These are phyloP conservation scores for Labeo rohita DNA, from an alignment of 2,113 vertebrate genomes.

Conservation along the genomic window DNA sequence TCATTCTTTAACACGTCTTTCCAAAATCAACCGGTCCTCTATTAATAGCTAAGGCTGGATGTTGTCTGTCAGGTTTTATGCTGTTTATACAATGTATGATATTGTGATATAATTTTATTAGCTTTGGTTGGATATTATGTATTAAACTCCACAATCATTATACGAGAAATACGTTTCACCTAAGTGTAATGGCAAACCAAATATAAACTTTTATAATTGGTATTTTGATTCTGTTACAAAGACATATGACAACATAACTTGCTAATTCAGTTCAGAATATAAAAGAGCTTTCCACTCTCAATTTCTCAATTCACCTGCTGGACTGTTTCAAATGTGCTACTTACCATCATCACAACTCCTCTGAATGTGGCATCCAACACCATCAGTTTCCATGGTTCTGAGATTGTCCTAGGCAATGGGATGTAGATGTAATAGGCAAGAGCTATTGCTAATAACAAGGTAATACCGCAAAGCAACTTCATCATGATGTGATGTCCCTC, in stretches of 20 bases:
- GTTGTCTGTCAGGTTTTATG: background rate
- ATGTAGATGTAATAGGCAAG: constrained; percentile 83
- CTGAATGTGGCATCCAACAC: constrained; percentile 80
- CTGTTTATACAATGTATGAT: background rate
- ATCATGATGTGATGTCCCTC: constrained; percentile 13
- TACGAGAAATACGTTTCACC: background rate
- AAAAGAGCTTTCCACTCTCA: background rate
- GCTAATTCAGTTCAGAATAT: background rate
- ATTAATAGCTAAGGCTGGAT: background rate
- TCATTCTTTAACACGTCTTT: background rate
- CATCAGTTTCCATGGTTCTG: constrained; percentile 85
- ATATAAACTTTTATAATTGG: background rate
- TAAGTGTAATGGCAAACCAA: background rate
- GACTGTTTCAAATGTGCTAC: constrained; percentile 24
- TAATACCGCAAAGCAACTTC: constrained; percentile 52
- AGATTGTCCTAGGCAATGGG: constrained; percentile 77
- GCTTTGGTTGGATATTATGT: background rate
- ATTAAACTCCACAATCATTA: background rate
- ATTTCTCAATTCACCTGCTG: background rate
- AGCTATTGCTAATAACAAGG: constrained; percentile 62
- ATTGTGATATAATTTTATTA: background rate
- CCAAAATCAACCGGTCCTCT: background rate
- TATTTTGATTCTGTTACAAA: background rate
- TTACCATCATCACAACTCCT: constrained; percentile 75
- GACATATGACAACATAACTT: background rate